These are phyloP conservation scores for Cavia porcellus DNA, from an alignment of 2,113 vertebrate genomes.

Conservation along the genomic window DNA sequence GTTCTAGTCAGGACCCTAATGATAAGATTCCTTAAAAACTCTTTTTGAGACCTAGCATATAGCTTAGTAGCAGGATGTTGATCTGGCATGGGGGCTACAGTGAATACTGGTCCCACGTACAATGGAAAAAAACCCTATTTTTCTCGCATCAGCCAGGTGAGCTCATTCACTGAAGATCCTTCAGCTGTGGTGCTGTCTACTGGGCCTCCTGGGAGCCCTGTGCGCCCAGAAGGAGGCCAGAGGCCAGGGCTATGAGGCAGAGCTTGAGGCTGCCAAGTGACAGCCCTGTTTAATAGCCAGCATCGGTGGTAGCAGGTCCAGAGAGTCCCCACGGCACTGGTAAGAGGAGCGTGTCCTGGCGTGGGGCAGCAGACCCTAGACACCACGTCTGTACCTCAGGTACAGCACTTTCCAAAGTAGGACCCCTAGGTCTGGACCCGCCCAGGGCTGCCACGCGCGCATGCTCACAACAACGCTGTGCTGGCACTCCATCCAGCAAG, in stretches of 20 bases:
- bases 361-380: neutral
- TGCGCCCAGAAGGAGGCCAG: too few relatives aligned
- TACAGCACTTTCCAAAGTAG: neutral
- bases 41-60: neutral
- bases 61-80: neutral
- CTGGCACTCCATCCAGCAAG: fast-evolving
- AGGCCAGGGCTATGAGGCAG: too few relatives aligned
- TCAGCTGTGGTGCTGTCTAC: too few relatives aligned
- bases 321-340: neutral
- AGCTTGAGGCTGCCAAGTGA: too few relatives aligned
- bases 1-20: neutral
- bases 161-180: neutral
- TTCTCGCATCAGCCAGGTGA: neutral
- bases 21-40: neutral
- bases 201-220: too few relatives aligned
- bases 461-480: neutral
- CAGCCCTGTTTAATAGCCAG: too few relatives aligned
- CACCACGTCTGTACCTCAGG: neutral
- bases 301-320: too few relatives aligned
- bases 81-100: neutral
- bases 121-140: neutral
- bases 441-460: too few relatives aligned
- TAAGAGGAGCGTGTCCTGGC: neutral
- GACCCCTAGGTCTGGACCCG: too few relatives aligned
- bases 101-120: neutral